phyloP scores from a whole-genome alignment of 2,797 vertebrate species.

The Lacerta agilis region DNA sequence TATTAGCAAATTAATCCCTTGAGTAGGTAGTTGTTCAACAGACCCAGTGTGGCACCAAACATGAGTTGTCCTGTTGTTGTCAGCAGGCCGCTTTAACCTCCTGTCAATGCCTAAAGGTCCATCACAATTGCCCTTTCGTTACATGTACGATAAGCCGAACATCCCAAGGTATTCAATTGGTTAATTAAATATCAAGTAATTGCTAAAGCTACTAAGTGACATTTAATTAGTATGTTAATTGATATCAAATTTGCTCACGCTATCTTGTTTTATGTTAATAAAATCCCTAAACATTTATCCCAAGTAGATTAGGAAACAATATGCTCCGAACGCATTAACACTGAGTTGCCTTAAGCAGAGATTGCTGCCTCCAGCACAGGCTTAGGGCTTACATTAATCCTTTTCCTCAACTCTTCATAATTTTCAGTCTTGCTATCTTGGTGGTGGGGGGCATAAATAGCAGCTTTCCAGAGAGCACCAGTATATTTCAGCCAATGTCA shows the following conservation, averaged over 20 bases:
- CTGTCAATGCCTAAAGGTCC: slow-evolving; percentile 61
- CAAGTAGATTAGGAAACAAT: slow-evolving; percentile 71
- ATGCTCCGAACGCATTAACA: slow-evolving; percentile 60
- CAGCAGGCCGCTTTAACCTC: slow-evolving; percentile 62
- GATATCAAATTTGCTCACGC: slow-evolving; percentile 74
- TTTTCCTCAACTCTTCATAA: slow-evolving; percentile 29
- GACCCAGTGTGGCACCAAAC: slow-evolving; percentile 38
- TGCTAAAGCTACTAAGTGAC: slow-evolving; percentile 77
- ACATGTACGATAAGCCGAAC: slow-evolving; percentile 64
- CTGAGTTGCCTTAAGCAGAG: slow-evolving; percentile 58
- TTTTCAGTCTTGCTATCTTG: not conserved
- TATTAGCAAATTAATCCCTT: slow-evolving; percentile 67
- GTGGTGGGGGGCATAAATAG: not conserved
- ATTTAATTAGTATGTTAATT: slow-evolving; percentile 80
- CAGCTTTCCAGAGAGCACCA: not conserved
- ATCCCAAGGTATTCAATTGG: slow-evolving; percentile 72
- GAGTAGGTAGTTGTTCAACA: slow-evolving; percentile 16
- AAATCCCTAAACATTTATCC: slow-evolving; percentile 74
- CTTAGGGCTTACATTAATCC: slow-evolving; percentile 37
- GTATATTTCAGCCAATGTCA: not conserved
- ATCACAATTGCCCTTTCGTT: slow-evolving; percentile 72
- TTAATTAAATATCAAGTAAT: slow-evolving; percentile 81
- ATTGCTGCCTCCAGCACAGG: slow-evolving; percentile 27
- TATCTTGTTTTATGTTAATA: slow-evolving; percentile 80
- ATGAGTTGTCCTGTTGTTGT: slow-evolving; percentile 53